Evolutionary conservation across 2,113 vertebrate species (phyloP).

Genomic region (Barbus barbus): DNA sequence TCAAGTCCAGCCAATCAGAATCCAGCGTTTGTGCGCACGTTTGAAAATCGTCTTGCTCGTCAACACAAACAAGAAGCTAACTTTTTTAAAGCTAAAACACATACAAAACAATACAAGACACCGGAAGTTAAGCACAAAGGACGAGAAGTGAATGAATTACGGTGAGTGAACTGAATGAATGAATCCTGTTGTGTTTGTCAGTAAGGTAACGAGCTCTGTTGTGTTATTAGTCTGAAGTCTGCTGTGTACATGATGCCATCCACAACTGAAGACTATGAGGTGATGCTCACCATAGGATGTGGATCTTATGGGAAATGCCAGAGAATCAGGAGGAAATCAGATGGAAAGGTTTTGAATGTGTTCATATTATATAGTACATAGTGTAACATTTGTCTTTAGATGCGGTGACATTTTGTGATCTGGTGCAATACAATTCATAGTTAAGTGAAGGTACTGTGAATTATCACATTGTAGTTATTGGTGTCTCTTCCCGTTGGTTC

Average conservation of each 20-base stretch:
- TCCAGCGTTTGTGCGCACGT: conserved; percentile 62
- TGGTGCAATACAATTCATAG: background rate
- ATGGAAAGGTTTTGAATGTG: too few relatives aligned
- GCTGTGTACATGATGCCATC: conserved; percentile 78
- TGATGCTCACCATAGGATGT: conserved; percentile 86
- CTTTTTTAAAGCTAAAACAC: background rate
- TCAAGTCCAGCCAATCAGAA: conserved; percentile 63
- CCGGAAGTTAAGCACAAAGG: background rate
- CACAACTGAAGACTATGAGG: conserved; percentile 88
- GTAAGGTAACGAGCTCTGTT: background rate
- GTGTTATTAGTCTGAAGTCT: background rate
- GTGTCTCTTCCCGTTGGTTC: background rate
- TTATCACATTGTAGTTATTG: background rate
- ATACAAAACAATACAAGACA: background rate
- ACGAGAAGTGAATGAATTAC: background rate
- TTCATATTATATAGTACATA: too few relatives aligned
- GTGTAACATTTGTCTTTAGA: background rate
- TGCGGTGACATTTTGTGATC: background rate
- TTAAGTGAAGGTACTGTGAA: background rate
- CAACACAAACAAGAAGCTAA: background rate
- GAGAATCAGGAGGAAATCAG: conserved; percentile 87
- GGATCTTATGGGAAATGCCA: conserved; percentile 94
- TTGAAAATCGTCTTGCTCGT: conserved; percentile 63
- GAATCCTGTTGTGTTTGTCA: background rate
- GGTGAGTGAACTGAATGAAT: background rate